These are phyloP conservation scores for Dascyllus trimaculatus DNA, from an alignment of 2,113 vertebrate genomes.

Conservation along the genomic window DNA sequence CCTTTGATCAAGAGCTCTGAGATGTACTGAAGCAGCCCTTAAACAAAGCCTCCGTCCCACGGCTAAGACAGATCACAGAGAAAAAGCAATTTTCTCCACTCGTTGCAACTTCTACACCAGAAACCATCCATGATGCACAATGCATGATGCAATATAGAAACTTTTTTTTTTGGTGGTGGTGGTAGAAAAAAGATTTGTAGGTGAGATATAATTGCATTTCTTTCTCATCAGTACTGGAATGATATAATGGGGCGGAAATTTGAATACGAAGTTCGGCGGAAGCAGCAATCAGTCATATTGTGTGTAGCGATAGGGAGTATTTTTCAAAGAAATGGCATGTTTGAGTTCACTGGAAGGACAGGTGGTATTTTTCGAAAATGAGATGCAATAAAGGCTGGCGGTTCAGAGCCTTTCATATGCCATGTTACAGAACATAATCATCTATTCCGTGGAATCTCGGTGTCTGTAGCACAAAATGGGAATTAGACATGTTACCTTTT, in stretches of 20 bases:
- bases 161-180: background rate
- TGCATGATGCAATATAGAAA: slow-evolving; percentile 28
- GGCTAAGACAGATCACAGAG: slow-evolving; percentile 29
- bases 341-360: slow-evolving; percentile 81
- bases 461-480: slow-evolving; percentile 35
- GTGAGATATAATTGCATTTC: slow-evolving; percentile 49
- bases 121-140: slow-evolving; percentile 35
- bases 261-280: slow-evolving; percentile 57
- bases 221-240: slow-evolving; percentile 41
- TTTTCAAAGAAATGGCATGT: slow-evolving; percentile 64
- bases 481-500: slow-evolving; percentile 35
- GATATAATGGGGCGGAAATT: slow-evolving; percentile 52
- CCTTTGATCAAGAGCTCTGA: slow-evolving; percentile 57
- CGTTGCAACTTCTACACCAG: slow-evolving; percentile 7
- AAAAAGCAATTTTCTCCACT: slow-evolving; percentile 42
- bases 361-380: slow-evolving; percentile 76
- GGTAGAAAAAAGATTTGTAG: slow-evolving; percentile 14
- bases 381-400: slow-evolving; percentile 76
- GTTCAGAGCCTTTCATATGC: slow-evolving; percentile 65
- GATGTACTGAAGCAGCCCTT: slow-evolving; percentile 44
- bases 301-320: slow-evolving; percentile 27
- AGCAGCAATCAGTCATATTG: slow-evolving; percentile 52
- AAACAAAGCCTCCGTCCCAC: slow-evolving; percentile 53
- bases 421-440: slow-evolving; percentile 68
- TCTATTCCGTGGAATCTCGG: slow-evolving; percentile 44